phyloP scores from a whole-genome alignment of 1,140 invertebrate species.

The Heliconius nattereri region DNA sequence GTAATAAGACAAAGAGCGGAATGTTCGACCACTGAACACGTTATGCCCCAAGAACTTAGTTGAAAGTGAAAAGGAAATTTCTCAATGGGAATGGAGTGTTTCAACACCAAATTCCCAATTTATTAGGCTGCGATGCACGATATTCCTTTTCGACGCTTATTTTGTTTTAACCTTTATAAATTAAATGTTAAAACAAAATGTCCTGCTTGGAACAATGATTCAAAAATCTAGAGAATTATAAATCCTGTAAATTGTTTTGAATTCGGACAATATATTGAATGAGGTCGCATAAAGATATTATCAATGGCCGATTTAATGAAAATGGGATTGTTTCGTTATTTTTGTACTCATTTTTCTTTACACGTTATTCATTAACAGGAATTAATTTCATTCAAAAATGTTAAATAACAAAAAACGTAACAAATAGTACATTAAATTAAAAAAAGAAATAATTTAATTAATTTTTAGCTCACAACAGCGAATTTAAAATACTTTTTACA shows the following conservation, averaged over 20 bases:
- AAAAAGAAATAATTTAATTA: no score
- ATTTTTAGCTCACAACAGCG: no score
- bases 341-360: neutral
- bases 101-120: no score
- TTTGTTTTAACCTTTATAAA: neutral
- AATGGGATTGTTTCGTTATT: neutral
- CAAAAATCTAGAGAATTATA: constrained; percentile 31
- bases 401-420: neutral
- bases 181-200: neutral
- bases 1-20: no score
- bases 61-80: no score
- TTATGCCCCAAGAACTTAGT: no score
- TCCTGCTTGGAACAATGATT: constrained; percentile 16
- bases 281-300: constrained; percentile 22
- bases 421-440: neutral
- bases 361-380: neutral
- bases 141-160: neutral
- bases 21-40: no score
- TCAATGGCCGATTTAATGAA: constrained; percentile 13
- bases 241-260: constrained; percentile 32
- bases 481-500: no score
- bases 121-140: no score
- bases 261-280: constrained; percentile 21
- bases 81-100: no score
- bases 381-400: no score